phyloP scores from a whole-genome alignment of 2,888 invertebrate species.

The Penaeus monodon region DNA sequence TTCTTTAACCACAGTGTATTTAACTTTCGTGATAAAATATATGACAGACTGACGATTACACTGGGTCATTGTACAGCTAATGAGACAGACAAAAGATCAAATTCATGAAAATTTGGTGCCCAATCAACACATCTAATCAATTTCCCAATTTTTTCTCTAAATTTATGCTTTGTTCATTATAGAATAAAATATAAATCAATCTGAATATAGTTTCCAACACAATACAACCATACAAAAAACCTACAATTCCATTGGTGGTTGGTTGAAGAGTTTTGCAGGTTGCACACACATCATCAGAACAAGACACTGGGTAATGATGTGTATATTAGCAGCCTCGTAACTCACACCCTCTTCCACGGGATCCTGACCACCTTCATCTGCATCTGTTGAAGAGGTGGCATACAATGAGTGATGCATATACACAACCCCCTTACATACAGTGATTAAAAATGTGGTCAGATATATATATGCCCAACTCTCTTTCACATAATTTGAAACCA shows the following conservation, averaged over 20 bases:
- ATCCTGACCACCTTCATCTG: constrained; percentile 40
- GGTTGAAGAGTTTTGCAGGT: constrained; percentile 68
- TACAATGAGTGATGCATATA: not conserved
- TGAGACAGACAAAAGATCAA: no score
- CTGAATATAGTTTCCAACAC: no score
- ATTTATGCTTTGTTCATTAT: no score
- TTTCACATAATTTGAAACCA: not conserved
- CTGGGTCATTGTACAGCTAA: no score
- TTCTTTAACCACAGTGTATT: no score
- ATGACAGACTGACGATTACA: no score
- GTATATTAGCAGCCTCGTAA: constrained; percentile 70
- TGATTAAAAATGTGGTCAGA: not conserved
- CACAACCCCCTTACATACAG: not conserved
- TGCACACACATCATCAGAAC: constrained; percentile 73
- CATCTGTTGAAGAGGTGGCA: constrained; percentile 15
- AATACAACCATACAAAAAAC: not conserved
- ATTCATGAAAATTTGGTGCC: no score
- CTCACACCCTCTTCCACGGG: constrained; percentile 60
- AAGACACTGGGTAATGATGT: constrained; percentile 72
- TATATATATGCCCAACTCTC: not conserved
- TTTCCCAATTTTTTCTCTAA: no score
- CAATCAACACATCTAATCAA: no score
- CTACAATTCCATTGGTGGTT: not conserved
- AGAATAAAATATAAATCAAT: no score
- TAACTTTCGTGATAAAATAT: no score